Conservation (phyloP, 2,888 invertebrate species). For the Siphlonurus alternatus region DNA sequence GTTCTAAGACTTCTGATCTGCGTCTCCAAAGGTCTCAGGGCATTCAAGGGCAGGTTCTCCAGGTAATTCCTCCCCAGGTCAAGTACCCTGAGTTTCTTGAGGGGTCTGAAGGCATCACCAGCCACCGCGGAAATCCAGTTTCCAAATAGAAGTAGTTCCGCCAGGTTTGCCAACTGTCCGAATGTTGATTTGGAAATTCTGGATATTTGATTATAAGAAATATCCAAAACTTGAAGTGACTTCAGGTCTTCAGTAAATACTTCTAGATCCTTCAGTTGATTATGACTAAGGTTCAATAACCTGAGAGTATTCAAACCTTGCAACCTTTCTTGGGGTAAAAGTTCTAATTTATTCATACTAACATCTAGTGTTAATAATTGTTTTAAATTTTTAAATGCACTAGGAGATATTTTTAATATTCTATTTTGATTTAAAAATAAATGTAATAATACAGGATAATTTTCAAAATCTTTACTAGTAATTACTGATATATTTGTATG, state of each 20-base stretch:
- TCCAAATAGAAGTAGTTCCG: slow-evolving; percentile 60
- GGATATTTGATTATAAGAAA: slow-evolving; percentile 68
- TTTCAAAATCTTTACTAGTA: slow-evolving; percentile 70
- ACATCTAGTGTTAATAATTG: slow-evolving; percentile 63
- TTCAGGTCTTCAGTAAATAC: slow-evolving; percentile 64
- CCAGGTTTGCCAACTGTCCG: slow-evolving; percentile 54
- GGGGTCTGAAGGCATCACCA: slow-evolving; percentile 55
- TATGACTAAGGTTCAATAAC: slow-evolving; percentile 66
- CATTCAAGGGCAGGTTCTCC: slow-evolving; percentile 59
- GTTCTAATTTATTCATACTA: slow-evolving; percentile 64
- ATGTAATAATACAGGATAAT: slow-evolving; percentile 60
- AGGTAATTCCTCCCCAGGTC: slow-evolving; percentile 73
- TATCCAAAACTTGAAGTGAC: slow-evolving; percentile 54
- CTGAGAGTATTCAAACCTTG: slow-evolving; percentile 57
- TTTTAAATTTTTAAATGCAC: slow-evolving; percentile 62
- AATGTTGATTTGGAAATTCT: slow-evolving; percentile 60
- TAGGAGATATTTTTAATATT: slow-evolving; percentile 63
- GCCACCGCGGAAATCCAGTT: slow-evolving; percentile 69
- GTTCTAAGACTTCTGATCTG: slow-evolving; percentile 59
- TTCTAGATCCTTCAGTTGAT: slow-evolving; percentile 62
- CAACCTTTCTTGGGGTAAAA: slow-evolving; percentile 67
- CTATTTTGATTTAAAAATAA: slow-evolving; percentile 55
- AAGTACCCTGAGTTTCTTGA: slow-evolving; percentile 55
- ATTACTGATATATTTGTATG: slow-evolving; percentile 66
- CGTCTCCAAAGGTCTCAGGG: slow-evolving; percentile 61